Conservation (phyloP, 2,888 invertebrate species). For the Calliopum simillimum region DNA sequence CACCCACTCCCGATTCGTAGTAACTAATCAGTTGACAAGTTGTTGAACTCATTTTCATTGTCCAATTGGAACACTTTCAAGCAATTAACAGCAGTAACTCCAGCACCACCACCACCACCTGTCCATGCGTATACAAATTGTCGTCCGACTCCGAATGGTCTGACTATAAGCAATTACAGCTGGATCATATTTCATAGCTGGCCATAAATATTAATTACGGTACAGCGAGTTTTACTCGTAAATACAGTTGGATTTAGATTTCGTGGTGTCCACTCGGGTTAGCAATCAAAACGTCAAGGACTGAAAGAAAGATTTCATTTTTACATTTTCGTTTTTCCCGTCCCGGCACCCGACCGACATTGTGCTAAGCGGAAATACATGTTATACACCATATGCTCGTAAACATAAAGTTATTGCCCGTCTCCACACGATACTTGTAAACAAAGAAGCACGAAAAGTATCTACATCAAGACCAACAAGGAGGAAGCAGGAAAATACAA, state of each 20-base stretch:
- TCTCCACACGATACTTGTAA: no score
- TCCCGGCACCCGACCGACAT: background rate
- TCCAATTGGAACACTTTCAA: no score
- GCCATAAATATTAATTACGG: slow-evolving; percentile 12
- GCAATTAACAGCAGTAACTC: no score
- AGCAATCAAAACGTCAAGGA: no score
- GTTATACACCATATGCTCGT: slow-evolving; percentile 13
- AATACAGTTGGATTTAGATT: no score
- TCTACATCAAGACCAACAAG: background rate
- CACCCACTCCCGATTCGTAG: background rate
- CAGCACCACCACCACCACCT: no score
- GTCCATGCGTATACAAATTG: no score
- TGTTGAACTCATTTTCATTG: background rate
- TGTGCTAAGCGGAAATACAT: slow-evolving; percentile 4
- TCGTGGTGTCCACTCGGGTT: no score
- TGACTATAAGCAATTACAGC: background rate
- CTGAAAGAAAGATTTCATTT: no score
- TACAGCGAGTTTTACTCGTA: background rate
- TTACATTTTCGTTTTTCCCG: background rate
- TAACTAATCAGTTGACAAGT: background rate
- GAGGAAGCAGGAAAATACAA: background rate
- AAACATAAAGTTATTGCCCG: background rate
- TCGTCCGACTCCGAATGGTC: no score
- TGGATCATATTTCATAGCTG: slow-evolving; percentile 4
- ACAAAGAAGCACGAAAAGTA: no score